phyloP scores from a whole-genome alignment of 1,140 invertebrate species.

The Drosophila chauvacae region DNA sequence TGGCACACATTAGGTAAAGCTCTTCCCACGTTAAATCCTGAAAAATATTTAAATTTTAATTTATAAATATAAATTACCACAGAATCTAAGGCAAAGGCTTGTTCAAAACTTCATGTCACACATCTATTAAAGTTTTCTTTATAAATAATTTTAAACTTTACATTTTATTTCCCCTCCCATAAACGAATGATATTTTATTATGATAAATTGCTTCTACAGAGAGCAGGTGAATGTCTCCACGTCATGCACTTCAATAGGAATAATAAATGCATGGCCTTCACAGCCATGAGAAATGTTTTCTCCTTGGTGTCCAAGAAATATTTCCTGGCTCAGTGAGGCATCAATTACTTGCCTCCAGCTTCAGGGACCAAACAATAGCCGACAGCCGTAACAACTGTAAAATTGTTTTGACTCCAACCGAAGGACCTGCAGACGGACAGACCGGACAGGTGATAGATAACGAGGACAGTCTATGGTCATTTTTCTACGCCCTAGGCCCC shows the following conservation, averaged over 20 bases:
- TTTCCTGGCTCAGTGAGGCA: slow-evolving; percentile 36
- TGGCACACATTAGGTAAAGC: background rate
- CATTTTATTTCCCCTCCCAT: background rate
- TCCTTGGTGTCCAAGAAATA: slow-evolving; percentile 23
- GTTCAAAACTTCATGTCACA: no score
- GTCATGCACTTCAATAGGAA: slow-evolving; percentile 18
- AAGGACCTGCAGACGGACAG: slow-evolving; percentile 33
- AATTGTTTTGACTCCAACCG: slow-evolving; percentile 50
- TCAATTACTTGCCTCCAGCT: slow-evolving; percentile 43
- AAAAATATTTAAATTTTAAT: background rate
- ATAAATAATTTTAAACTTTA: background rate
- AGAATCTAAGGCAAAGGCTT: no score
- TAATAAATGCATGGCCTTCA: slow-evolving; percentile 19
- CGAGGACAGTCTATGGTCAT: slow-evolving; percentile 56
- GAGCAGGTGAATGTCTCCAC: background rate
- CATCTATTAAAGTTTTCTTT: background rate
- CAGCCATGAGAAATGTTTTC: slow-evolving; percentile 28
- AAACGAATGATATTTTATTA: background rate
- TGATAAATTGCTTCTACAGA: background rate
- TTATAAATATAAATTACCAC: background rate
- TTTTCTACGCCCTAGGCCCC: slow-evolving; percentile 31
- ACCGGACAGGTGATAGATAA: slow-evolving; percentile 58
- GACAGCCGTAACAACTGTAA: slow-evolving; percentile 51
- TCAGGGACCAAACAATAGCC: slow-evolving; percentile 32
- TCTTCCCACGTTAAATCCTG: background rate